These are phyloP conservation scores for Morpho deidamia DNA, from an alignment of 2,888 invertebrate genomes.

Conservation along the genomic window DNA sequence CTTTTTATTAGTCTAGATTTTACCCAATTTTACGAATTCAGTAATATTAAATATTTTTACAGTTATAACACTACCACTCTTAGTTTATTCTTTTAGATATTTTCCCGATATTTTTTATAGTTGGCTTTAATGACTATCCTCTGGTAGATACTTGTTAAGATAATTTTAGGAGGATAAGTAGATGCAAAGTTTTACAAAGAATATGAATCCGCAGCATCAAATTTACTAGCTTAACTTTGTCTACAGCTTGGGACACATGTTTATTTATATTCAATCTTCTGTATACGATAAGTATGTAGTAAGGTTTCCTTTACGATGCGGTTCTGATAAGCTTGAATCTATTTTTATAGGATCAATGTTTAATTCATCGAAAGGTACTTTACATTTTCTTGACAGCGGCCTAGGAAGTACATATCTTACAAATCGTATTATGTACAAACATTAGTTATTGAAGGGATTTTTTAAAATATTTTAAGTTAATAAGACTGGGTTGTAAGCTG, in stretches of 20 bases:
- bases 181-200: not conserved
- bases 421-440: not conserved
- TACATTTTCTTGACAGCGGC: slow-evolving; percentile 10
- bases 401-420: slow-evolving; percentile 6
- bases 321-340: slow-evolving; percentile 8
- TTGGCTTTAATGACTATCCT: too few species aligned
- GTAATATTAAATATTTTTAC: too few species aligned
- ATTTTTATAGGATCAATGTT: slow-evolving; percentile 12
- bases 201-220: not conserved
- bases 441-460: too few species aligned
- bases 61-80: too few species aligned
- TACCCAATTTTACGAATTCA: too few species aligned
- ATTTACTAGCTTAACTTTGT: slow-evolving; percentile 5
- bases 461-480: too few species aligned
- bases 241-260: slow-evolving; percentile 1
- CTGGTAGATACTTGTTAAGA: too few species aligned
- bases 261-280: slow-evolving; percentile 7
- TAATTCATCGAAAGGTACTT: slow-evolving; percentile 9
- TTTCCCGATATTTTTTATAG: too few species aligned
- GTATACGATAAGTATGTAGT: not conserved
- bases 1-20: too few species aligned
- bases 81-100: too few species aligned
- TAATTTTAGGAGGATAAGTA: too few species aligned
- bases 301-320: not conserved
- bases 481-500: too few species aligned